A percentile compares a stretch with the other conserved stretches of the same genome.
Evolutionary conservation across 2,113 vertebrate species (phyloP).

Genomic region (Miniopterus natalensis): DNA sequence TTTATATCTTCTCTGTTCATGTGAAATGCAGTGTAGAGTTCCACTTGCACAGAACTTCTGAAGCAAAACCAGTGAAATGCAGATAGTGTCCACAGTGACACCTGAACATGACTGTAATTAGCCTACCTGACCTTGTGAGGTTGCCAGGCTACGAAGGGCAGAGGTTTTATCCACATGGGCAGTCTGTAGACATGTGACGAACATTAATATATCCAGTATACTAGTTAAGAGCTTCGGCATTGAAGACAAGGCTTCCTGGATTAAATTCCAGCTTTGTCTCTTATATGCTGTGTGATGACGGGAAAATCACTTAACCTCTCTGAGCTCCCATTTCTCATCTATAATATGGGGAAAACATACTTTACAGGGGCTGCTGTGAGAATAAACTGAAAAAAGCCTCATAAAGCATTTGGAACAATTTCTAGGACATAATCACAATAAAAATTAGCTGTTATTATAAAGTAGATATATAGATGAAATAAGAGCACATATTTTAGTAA

Average conservation of each 20-base stretch:
- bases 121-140: not conserved
- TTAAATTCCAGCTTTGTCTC: not conserved
- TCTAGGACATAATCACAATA: not conserved
- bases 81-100: not conserved
- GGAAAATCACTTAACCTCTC: not conserved
- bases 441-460: conserved; percentile 1
- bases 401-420: conserved; percentile 2
- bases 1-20: not conserved
- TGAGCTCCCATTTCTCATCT: not conserved
- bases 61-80: not conserved
- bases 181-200: not conserved
- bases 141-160: not conserved
- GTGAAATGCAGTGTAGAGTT: not conserved
- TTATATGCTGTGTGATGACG: not conserved
- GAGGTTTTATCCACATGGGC: not conserved
- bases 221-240: not conserved
- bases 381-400: not conserved
- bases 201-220: not conserved
- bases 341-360: not conserved
- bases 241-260: not conserved
- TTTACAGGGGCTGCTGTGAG: not conserved
- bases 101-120: not conserved
- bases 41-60: not conserved
- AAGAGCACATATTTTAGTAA: not conserved
- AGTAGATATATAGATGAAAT: conserved; percentile 8